Percentiles rank a stretch among this genome's conserved stretches.
Conservation (phyloP, 2,888 invertebrate species). For the Aspidiotus rigidus region DNA sequence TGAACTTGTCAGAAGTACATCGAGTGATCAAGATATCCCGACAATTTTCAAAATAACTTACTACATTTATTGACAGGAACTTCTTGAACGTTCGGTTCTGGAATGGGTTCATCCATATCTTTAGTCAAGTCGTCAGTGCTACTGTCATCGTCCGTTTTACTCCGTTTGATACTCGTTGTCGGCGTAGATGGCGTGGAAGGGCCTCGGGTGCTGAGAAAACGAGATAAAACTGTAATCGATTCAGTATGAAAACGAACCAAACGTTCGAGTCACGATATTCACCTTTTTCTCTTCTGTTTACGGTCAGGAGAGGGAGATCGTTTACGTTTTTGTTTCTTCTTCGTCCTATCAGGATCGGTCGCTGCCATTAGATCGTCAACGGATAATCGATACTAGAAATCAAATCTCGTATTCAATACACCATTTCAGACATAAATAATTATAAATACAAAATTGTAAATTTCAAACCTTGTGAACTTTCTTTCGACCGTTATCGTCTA, state of each 20-base stretch:
- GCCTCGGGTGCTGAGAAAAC: conserved; percentile 23
- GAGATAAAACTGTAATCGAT: background rate
- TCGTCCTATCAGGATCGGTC: conserved; percentile 53
- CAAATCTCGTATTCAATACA: background rate
- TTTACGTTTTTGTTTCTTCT: conserved; percentile 68
- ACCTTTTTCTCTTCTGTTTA: conserved; percentile 69
- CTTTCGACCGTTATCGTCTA: conserved; percentile 72
- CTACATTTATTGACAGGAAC: conserved; percentile 44
- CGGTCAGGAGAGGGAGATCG: conserved; percentile 70
- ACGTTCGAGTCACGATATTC: background rate
- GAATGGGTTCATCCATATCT: conserved; percentile 84
- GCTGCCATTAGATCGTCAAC: conserved; percentile 69
- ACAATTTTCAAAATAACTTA: background rate
- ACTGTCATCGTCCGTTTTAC: conserved; percentile 64
- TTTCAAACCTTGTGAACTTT: conserved; percentile 47
- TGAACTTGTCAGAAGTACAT: background rate
- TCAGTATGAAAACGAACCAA: background rate
- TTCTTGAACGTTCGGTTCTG: conserved; percentile 72
- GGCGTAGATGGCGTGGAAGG: conserved; percentile 28
- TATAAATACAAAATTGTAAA: background rate
- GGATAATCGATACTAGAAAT: conserved; percentile 62
- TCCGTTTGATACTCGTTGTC: conserved; percentile 51
- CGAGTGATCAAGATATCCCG: too few species aligned
- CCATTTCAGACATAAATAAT: background rate
- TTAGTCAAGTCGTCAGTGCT: conserved; percentile 65